Base-by-base conservation (phyloP, 2,113 vertebrate species). In the Lophotis ruficrista region DNA sequence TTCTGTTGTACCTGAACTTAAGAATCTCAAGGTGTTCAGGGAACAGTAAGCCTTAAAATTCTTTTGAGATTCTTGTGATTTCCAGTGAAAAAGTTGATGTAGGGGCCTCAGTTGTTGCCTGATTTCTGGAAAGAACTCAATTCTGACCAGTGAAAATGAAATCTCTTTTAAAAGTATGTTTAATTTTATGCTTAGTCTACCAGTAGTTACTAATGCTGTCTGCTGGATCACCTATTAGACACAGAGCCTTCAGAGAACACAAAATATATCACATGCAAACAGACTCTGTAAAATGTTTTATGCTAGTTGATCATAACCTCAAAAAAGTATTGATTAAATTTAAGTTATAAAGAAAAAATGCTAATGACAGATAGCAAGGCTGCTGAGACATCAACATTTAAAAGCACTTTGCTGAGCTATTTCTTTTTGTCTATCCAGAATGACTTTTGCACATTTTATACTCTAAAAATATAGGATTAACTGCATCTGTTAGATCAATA, bases 331-430 rank as follows among this genome's bases (percentile, higher is more conserved):
- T 73, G 87, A 95, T 93, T 91, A 83, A 47, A 88, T 88, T 93
- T 83, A 88, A 92, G 83, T 73, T 80, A 94, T 43, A 73, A 83
- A 65, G 65, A 62, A 83, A 91, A 92, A 53, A 70, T 28, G n/a
- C 31, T 90, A 90, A 83, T n/a, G 51, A 81, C 56, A 94, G 45
- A 89, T 28, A 83, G 37, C 27, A 84, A 84, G 61, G 62, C 48
- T 92, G 92, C 93, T 92, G 89, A 94, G 77, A 75, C 53, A 90
- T 65, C 90, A 94, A 87, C 72, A 93, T 87, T 93, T 82, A 78
- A 91, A 83, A 90, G 70, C 38, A 64, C 43, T 89, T 80, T 80
- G 69, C 80, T 65, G 80, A 92, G 61, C 14, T 61, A 57, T 75
- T 93, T 90, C 43, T 77, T 95, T 96, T 93, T 68, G 79, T 89